Percentiles rank a stretch among this genome's conserved stretches.
Conservation (phyloP, 2,797 vertebrate genomes). For the Chrosomus eos region DNA sequence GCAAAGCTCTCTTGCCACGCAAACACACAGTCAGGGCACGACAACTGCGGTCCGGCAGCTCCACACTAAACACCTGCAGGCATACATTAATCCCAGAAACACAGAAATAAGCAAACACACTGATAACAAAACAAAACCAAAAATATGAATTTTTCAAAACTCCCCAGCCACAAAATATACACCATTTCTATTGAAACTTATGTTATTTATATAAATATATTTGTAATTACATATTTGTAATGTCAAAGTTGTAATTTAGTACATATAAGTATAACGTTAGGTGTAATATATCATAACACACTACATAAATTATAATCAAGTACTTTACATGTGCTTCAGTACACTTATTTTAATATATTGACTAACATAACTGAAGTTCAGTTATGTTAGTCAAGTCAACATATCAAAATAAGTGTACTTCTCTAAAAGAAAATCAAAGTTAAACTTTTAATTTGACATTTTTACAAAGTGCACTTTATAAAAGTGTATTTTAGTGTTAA, state of each 20-base stretch:
- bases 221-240: not conserved
- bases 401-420: not conserved
- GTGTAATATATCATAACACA: not conserved
- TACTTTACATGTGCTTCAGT: not conserved
- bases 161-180: not conserved
- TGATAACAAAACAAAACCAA: not conserved
- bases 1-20: constrained; percentile 89
- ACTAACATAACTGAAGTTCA: too few relatives aligned
- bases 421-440: not conserved
- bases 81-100: not conserved
- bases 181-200: not conserved
- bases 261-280: not conserved
- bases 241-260: not conserved
- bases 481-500: not conserved
- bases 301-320: not conserved
- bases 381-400: not conserved
- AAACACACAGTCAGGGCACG: constrained; percentile 86
- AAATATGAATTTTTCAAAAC: not conserved
- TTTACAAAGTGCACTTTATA: not conserved
- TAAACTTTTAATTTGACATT: not conserved
- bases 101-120: constrained; percentile 19
- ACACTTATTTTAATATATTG: too few relatives aligned
- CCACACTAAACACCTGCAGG: constrained; percentile 84
- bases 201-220: not conserved
- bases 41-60: constrained; percentile 81